A percentile compares a stretch with the other conserved stretches of the same genome.
phyloP scores from a whole-genome alignment of 2,797 vertebrate genomes.

The Mus caroli region DNA sequence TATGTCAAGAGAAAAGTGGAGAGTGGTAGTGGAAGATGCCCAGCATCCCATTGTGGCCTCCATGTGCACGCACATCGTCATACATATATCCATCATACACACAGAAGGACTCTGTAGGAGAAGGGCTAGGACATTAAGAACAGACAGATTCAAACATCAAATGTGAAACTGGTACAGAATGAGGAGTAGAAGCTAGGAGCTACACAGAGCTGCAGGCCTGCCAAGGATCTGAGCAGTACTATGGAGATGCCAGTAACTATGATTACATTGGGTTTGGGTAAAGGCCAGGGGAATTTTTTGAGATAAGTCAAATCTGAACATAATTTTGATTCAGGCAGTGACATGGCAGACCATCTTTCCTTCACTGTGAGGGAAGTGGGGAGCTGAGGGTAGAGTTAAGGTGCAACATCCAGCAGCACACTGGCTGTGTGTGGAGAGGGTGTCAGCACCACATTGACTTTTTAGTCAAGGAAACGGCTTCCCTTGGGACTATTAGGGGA shows the following conservation, averaged over 20 bases:
- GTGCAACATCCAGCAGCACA: not conserved
- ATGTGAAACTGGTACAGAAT: not conserved
- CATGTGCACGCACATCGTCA: not conserved
- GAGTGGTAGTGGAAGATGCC: not conserved
- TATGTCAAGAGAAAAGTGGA: not conserved
- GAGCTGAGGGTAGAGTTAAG: too few species aligned
- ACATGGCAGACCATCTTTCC: not conserved
- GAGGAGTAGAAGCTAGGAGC: not conserved
- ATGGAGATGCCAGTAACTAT: not conserved
- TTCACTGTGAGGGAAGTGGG: not conserved
- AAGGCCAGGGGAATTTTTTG: not conserved
- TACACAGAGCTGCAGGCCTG: too few species aligned
- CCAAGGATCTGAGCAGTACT: not conserved
- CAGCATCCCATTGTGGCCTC: not conserved
- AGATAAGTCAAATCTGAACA: not conserved
- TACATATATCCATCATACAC: not conserved
- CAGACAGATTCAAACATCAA: not conserved
- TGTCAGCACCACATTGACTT: not conserved
- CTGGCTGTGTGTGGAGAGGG: not conserved
- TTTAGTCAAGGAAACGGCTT: not conserved
- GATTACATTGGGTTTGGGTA: not conserved
- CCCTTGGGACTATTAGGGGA: not conserved
- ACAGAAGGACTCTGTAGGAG: not conserved
- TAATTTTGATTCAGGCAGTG: not conserved
- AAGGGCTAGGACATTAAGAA: not conserved